phyloP scores from a whole-genome alignment of 2,113 vertebrate genomes.

The Globicephala melas region DNA sequence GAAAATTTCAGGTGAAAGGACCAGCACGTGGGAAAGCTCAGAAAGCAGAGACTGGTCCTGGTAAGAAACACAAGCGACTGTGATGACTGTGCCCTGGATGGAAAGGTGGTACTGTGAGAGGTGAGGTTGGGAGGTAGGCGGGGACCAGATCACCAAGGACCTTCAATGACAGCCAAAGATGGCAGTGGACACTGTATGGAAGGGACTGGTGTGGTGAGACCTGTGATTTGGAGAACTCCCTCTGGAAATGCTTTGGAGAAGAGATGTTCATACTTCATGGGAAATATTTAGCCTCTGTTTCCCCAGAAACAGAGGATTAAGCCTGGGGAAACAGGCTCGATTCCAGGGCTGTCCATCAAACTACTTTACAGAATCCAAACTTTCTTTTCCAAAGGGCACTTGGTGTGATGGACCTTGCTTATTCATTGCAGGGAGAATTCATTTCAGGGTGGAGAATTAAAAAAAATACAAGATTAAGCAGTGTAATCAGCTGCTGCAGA shows the following conservation, averaged over 20 bases:
- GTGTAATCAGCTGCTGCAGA: constrained; percentile 71
- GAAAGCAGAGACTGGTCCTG: not conserved
- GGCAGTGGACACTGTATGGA: not conserved
- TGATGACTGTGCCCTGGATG: too few relatives aligned
- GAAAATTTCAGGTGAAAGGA: not conserved
- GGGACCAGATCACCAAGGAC: not conserved
- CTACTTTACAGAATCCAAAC: not conserved
- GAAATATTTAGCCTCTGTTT: not conserved
- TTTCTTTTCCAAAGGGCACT: not conserved
- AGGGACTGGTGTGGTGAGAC: not conserved
- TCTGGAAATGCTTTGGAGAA: not conserved
- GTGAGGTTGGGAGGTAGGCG: not conserved
- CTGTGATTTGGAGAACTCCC: not conserved
- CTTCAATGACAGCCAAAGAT: not conserved
- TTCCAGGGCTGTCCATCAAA: constrained; percentile 22
- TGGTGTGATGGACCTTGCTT: constrained; percentile 53
- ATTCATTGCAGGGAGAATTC: constrained; percentile 62
- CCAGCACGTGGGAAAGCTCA: not conserved
- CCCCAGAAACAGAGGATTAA: not conserved
- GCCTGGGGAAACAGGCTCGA: not conserved
- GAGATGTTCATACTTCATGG: not conserved
- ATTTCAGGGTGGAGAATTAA: constrained; percentile 64
- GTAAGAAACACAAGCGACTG: not conserved
- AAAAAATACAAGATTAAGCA: constrained; percentile 71
- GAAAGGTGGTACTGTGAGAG: not conserved